These are phyloP conservation scores for Conchocele bisecta DNA, from an alignment of 2,888 invertebrate genomes.

Conservation along the genomic window DNA sequence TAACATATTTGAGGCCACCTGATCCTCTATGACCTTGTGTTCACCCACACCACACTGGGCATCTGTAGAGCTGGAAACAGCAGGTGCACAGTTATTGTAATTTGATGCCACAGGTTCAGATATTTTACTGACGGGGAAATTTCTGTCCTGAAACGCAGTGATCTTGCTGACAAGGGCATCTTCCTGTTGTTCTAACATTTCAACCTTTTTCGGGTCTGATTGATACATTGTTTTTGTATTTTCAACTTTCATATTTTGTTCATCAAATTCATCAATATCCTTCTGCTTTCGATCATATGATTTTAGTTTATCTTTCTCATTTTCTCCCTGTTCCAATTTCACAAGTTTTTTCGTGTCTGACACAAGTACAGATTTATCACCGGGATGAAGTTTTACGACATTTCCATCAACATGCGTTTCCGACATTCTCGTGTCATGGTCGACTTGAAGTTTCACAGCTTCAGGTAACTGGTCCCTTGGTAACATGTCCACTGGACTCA, in stretches of 20 bases:
- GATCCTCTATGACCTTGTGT: too few species aligned
- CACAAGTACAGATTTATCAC: slow-evolving; percentile 15
- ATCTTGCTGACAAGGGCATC: too few species aligned
- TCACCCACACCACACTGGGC: too few species aligned
- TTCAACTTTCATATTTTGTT: slow-evolving; percentile 1
- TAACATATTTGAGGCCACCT: too few species aligned
- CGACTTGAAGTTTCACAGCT: slow-evolving; percentile 59
- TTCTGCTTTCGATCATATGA: slow-evolving; percentile 17
- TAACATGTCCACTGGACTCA: slow-evolving; percentile 45
- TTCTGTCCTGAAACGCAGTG: too few species aligned
- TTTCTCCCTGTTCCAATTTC: slow-evolving; percentile 50
- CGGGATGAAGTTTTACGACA: slow-evolving; percentile 12
- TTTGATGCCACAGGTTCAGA: too few species aligned
- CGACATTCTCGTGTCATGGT: slow-evolving; percentile 54
- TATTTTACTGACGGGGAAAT: too few species aligned
- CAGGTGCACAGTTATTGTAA: too few species aligned
- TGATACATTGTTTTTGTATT: background rate
- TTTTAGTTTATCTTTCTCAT: too few species aligned
- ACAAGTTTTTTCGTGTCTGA: slow-evolving; percentile 66
- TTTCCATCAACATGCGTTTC: slow-evolving; percentile 38
- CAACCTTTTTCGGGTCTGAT: slow-evolving; percentile 18
- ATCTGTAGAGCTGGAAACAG: too few species aligned
- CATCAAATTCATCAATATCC: slow-evolving; percentile 16
- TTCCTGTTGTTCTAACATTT: slow-evolving; percentile 10
- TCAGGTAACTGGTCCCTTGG: slow-evolving; percentile 54